phyloP scores from a whole-genome alignment of 37 sponge, comb jelly and placozoan species.

The Tethya wilhelma region DNA sequence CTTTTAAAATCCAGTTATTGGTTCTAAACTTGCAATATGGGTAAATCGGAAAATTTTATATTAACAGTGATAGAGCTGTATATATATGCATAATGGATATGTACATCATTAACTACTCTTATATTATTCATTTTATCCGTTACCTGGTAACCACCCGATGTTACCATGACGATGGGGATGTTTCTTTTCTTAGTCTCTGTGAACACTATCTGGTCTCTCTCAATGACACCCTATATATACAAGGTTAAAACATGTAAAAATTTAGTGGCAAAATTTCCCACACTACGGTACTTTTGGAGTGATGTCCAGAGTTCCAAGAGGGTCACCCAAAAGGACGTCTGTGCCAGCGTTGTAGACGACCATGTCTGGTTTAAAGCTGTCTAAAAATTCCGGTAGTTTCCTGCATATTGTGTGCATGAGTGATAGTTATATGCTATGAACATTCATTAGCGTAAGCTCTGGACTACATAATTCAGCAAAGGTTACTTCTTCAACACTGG shows the following conservation, averaged over 20 bases:
- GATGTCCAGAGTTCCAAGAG: constrained; percentile 80
- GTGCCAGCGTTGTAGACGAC: constrained; percentile 95
- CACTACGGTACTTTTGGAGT: constrained; percentile 59
- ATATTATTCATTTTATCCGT: background rate
- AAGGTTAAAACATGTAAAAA: background rate
- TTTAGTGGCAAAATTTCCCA: background rate
- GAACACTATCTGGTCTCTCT: constrained; percentile 85
- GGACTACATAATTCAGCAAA: too few species aligned
- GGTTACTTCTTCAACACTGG: too few species aligned
- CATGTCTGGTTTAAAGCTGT: constrained; percentile 82
- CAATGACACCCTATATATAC: constrained; percentile 65
- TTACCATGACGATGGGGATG: constrained; percentile 93
- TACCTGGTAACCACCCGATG: constrained; percentile 92
- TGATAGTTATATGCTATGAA: too few species aligned
- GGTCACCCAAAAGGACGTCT: constrained; percentile 82
- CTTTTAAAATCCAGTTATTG: too few species aligned
- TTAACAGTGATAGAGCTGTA: too few species aligned
- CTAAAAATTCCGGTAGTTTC: constrained; percentile 56
- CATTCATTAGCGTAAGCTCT: too few species aligned
- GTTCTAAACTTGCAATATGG: too few species aligned
- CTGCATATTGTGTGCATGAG: constrained; percentile 42
- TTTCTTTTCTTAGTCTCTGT: constrained; percentile 43
- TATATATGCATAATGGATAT: too few species aligned
- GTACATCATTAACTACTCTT: background rate
- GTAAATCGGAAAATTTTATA: background rate